Conservation (phyloP, 2,797 vertebrate genomes). For the Kryptolebias ocellatus region DNA sequence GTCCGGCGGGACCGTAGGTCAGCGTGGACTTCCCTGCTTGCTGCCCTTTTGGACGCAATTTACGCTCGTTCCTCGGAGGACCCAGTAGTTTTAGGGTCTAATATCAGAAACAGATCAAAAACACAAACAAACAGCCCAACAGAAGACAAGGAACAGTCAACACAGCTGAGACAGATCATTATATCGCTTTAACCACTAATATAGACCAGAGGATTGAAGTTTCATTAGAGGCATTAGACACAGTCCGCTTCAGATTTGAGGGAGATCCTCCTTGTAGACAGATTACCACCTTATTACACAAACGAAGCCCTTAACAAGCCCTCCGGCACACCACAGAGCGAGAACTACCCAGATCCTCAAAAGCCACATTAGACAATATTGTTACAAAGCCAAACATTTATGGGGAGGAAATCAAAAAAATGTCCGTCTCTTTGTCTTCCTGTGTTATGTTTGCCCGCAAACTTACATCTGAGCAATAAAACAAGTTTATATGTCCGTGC, state of each 20-base stretch:
- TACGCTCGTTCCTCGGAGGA: conserved; percentile 55
- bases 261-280: conserved; percentile 77
- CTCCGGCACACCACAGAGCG: conserved; percentile 65
- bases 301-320: conserved; percentile 68
- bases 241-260: conserved; percentile 34
- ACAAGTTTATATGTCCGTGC: conserved; percentile 72
- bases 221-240: too few relatives aligned
- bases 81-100: conserved; percentile 54
- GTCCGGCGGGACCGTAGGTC: conserved; percentile 42
- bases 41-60: conserved; percentile 59
- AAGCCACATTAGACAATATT: conserved; percentile 75
- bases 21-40: conserved; percentile 24
- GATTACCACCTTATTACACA: conserved; percentile 81
- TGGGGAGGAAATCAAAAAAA: conserved; percentile 79
- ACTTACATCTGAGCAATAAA: conserved; percentile 77
- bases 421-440: conserved; percentile 61
- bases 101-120: conserved; percentile 47
- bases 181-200: conserved; percentile 24
- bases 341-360: conserved; percentile 51
- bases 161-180: conserved; percentile 21
- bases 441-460: conserved; percentile 61
- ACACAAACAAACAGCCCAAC: conserved; percentile 43
- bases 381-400: conserved; percentile 78
- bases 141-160: neutral
- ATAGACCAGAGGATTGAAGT: too few relatives aligned